Evolutionary conservation across 1,140 invertebrate genomes (phyloP).

Genomic region (honey bee (Apis mellifera)): Amel_HAv3.1 CM009934.2:6689501-6690000

Average conservation of each 20-base stretch:
- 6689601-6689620: constrained; percentile 46
- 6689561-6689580: constrained; percentile 39
- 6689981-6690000: constrained; percentile 64
- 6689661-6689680: constrained; percentile 62
- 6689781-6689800: constrained; percentile 66
- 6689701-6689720: constrained; percentile 64
- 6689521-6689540: constrained; percentile 25
- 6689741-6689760: constrained; percentile 79
- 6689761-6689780: constrained; percentile 72
- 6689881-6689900: constrained; percentile 55
- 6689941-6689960: constrained; percentile 61
- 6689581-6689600: constrained; percentile 50
- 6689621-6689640: constrained; percentile 32
- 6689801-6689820: constrained; percentile 67
- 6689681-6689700: constrained; percentile 63
- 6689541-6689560: constrained; percentile 25
- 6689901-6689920: constrained; percentile 6
- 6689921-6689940: background rate
- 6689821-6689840: constrained; percentile 62
- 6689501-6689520: constrained; percentile 12
- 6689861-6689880: constrained; percentile 61
- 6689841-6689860: constrained; percentile 56
- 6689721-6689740: constrained; percentile 76
- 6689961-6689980: constrained; percentile 72
- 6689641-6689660: constrained; percentile 58